These are phyloP conservation scores for Chelonus formosanus DNA, from an alignment of 2,888 invertebrate species.

Conservation along the genomic window DNA sequence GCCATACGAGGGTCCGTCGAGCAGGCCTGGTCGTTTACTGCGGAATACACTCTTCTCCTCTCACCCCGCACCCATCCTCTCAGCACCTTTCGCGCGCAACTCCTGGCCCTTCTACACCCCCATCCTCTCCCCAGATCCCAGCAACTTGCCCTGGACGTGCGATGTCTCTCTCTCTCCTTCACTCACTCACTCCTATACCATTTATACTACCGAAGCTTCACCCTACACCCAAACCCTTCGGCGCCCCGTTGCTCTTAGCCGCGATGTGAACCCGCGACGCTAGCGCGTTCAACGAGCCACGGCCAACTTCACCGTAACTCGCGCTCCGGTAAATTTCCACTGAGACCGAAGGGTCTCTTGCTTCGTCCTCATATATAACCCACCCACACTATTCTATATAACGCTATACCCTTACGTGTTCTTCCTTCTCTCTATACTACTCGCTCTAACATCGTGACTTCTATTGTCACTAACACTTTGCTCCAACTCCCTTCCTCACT, in stretches of 20 bases:
- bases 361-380: constrained; percentile 3
- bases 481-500: background rate
- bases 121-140: constrained; percentile 24
- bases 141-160: constrained; percentile 28
- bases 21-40: constrained; percentile 44
- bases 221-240: constrained; percentile 49
- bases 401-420: background rate
- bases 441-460: constrained; percentile 13
- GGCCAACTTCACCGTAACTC: constrained; percentile 58
- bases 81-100: constrained; percentile 44
- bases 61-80: constrained; percentile 11
- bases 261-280: constrained; percentile 45
- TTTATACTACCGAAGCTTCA: constrained; percentile 14
- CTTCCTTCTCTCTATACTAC: constrained; percentile 5
- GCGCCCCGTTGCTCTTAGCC: constrained; percentile 57
- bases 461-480: constrained; percentile 13
- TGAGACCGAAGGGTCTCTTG: constrained; percentile 33
- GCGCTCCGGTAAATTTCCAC: constrained; percentile 60
- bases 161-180: constrained; percentile 37
- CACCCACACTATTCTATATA: background rate
- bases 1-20: constrained; percentile 58
- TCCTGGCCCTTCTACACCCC: constrained; percentile 14
- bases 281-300: constrained; percentile 49
- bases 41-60: constrained; percentile 38
- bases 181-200: constrained; percentile 18